phyloP scores from a whole-genome alignment of 2,113 vertebrate species.

The Corvus hawaiiensis region DNA sequence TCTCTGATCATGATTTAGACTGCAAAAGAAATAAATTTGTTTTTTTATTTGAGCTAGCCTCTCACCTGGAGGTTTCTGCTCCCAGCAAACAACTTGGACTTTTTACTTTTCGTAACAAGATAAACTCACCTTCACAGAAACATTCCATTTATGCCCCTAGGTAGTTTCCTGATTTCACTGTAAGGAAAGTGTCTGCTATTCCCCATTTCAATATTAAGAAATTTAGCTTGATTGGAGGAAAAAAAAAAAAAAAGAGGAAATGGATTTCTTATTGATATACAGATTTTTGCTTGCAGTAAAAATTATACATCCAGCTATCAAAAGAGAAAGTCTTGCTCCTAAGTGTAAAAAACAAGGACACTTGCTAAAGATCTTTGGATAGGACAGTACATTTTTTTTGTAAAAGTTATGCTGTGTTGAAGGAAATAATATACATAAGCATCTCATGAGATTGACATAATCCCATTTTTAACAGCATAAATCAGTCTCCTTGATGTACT shows the following conservation, averaged over 20 bases:
- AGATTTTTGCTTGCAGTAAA: not conserved
- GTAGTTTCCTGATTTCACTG: not conserved
- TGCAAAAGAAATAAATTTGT: not conserved
- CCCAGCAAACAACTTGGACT: not conserved
- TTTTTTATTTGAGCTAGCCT: not conserved
- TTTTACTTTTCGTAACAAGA: not conserved
- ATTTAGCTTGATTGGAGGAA: not conserved
- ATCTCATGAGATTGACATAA: not conserved
- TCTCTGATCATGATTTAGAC: not conserved
- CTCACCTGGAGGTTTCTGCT: not conserved
- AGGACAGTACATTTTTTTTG: not conserved
- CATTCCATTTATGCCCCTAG: fast-evolving
- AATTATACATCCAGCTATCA: not conserved
- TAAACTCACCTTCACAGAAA: not conserved
- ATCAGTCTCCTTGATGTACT: not conserved
- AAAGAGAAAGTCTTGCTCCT: not conserved
- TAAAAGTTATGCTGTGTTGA: not conserved
- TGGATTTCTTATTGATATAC: not conserved
- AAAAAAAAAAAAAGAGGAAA: not conserved
- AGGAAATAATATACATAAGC: not conserved
- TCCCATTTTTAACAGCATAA: not conserved
- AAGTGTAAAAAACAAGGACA: not conserved
- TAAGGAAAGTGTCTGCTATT: not conserved
- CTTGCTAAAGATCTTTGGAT: not conserved
- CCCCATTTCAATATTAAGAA: not conserved